A percentile compares a stretch with the other conserved stretches of the same genome.
phyloP scores from a whole-genome alignment of 2,888 invertebrate genomes.

The Hydrotaea cyrtoneurina region DNA sequence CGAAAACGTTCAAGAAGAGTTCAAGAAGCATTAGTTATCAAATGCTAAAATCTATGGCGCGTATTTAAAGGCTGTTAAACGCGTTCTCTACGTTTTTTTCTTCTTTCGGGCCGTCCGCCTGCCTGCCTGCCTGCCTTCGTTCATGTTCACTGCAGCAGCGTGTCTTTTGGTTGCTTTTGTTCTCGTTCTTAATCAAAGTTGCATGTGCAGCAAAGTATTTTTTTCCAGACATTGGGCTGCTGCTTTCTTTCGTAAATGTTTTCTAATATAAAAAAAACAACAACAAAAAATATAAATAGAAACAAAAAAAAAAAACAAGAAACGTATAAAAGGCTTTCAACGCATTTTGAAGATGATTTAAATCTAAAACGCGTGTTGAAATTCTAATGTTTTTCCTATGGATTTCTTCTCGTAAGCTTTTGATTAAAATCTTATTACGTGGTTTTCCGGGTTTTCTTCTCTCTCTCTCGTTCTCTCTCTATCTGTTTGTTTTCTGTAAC shows the following conservation, averaged over 20 bases:
- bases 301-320: too few species aligned
- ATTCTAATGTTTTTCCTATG: slow-evolving; percentile 59
- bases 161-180: slow-evolving; percentile 39
- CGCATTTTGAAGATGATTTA: slow-evolving; percentile 59
- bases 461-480: background rate
- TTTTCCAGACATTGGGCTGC: slow-evolving; percentile 20
- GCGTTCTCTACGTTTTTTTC: slow-evolving; percentile 63
- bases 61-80: slow-evolving; percentile 65
- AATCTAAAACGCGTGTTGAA: slow-evolving; percentile 64
- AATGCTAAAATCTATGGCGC: slow-evolving; percentile 63
- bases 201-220: slow-evolving; percentile 52
- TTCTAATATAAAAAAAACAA: slow-evolving; percentile 42
- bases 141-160: background rate
- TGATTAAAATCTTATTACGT: slow-evolving; percentile 51
- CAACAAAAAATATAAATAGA: too few species aligned
- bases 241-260: slow-evolving; percentile 43
- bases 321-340: slow-evolving; percentile 56
- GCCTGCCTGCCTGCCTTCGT: background rate
- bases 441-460: slow-evolving; percentile 32
- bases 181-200: slow-evolving; percentile 55
- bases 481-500: background rate
- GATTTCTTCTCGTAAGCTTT: slow-evolving; percentile 46
- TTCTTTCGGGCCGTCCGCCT: background rate
- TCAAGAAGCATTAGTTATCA: slow-evolving; percentile 64
- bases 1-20: slow-evolving; percentile 59